A percentile compares a stretch with the other conserved stretches of the same genome.
These are phyloP conservation scores for Drosophila nr. perissopoda DNA, from an alignment of 2,888 invertebrate species.

Conservation along the genomic window DNA sequence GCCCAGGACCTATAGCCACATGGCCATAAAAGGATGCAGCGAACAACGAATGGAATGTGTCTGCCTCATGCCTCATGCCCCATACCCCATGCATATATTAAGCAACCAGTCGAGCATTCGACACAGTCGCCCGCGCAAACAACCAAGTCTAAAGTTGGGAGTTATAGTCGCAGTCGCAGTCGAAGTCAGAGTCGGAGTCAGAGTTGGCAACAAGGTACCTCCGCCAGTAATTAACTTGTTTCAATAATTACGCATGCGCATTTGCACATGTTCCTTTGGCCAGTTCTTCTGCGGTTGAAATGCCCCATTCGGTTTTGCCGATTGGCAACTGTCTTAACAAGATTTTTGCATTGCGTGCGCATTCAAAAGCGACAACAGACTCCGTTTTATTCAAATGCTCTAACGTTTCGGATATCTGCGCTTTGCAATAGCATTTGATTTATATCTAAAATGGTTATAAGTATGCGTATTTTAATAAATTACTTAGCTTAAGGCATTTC, in stretches of 20 bases:
- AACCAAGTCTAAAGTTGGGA: conserved; percentile 4
- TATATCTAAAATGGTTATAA: background rate
- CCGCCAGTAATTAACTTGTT: conserved; percentile 81
- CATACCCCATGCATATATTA: conserved; percentile 76
- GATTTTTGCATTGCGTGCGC: conserved; percentile 82
- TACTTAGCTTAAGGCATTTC: background rate
- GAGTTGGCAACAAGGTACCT: conserved; percentile 61
- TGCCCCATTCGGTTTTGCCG: conserved; percentile 40
- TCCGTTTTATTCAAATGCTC: conserved; percentile 45
- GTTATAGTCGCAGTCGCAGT: conserved; percentile 28
- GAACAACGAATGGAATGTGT: conserved; percentile 62
- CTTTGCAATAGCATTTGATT: background rate
- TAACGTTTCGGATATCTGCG: background rate
- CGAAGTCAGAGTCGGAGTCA: conserved; percentile 31
- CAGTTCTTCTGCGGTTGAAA: conserved; percentile 5
- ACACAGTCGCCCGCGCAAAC: conserved; percentile 51
- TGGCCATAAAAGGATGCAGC: conserved; percentile 70
- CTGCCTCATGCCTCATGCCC: conserved; percentile 22
- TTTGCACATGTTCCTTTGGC: conserved; percentile 72
- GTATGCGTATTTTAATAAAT: background rate
- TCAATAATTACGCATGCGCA: conserved; percentile 82
- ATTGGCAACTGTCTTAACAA: conserved; percentile 67
- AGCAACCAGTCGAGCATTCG: conserved; percentile 37
- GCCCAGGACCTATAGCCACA: conserved; percentile 41
- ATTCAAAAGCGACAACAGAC: conserved; percentile 47